Percentiles rank a stretch among this genome's conserved stretches.
These are phyloP conservation scores for Microtus montanus DNA, from an alignment of 2,113 vertebrate genomes.

Conservation along the genomic window DNA sequence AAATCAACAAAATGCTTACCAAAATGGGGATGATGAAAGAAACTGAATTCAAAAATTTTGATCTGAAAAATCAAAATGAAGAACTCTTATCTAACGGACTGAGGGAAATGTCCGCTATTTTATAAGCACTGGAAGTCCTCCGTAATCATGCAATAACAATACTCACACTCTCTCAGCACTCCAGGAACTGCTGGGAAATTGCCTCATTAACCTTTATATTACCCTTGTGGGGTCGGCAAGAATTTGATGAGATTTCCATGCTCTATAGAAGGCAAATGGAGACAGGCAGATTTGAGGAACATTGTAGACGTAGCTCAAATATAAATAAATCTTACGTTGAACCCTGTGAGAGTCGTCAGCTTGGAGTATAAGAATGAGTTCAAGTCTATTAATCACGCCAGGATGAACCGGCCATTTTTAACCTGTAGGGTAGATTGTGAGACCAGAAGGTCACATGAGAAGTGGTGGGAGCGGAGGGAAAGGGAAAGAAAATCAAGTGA, in stretches of 20 bases:
- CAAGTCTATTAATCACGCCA: slow-evolving; percentile 64
- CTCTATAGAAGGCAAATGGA: slow-evolving; percentile 55
- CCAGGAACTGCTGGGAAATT: slow-evolving; percentile 73
- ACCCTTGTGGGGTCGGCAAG: slow-evolving; percentile 50
- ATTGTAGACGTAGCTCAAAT: slow-evolving; percentile 65
- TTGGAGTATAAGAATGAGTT: slow-evolving; percentile 57
- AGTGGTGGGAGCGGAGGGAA: neutral
- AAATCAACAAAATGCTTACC: slow-evolving; percentile 32
- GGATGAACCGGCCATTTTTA: slow-evolving; percentile 41
- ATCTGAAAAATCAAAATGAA: slow-evolving; percentile 54
- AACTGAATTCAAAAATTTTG: neutral
- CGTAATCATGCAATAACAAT: slow-evolving; percentile 55
- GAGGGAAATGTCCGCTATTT: slow-evolving; percentile 41
- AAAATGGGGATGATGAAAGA: slow-evolving; percentile 14
- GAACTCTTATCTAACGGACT: slow-evolving; percentile 20
- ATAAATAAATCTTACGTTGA: slow-evolving; percentile 63
- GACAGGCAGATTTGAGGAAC: slow-evolving; percentile 61
- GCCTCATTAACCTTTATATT: slow-evolving; percentile 76
- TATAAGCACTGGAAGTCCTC: slow-evolving; percentile 43
- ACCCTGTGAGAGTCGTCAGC: slow-evolving; percentile 61
- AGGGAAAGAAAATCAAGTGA: neutral
- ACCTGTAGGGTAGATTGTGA: slow-evolving; percentile 20
- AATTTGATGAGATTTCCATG: slow-evolving; percentile 76
- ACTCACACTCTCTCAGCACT: slow-evolving; percentile 49
- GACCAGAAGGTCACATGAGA: neutral